phyloP scores from a whole-genome alignment of 2,797 vertebrate genomes.

The Oreochromis mossambicus region DNA sequence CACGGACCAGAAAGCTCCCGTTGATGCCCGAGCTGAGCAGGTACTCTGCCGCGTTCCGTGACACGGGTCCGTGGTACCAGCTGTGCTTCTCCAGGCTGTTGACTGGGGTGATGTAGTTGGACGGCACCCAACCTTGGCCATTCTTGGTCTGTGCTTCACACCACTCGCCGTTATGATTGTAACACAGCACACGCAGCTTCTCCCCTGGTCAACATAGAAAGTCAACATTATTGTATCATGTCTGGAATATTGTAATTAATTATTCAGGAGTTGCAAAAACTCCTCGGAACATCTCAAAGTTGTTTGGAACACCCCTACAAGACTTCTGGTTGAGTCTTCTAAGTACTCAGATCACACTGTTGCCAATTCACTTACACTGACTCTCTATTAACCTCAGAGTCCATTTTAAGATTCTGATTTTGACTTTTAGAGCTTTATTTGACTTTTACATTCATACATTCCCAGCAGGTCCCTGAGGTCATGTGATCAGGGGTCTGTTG shows the following conservation, averaged over 20 bases:
- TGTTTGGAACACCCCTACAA: not conserved
- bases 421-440: not conserved
- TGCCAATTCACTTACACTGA: not conserved
- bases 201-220: conserved; percentile 77
- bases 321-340: not conserved
- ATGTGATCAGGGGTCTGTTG: no score
- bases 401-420: not conserved
- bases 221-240: not conserved
- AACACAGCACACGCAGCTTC: conserved; percentile 94
- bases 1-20: conserved; percentile 95
- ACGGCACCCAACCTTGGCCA: conserved; percentile 98
- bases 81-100: conserved; percentile 98
- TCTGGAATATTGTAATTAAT: not conserved
- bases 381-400: not conserved
- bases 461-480: no score
- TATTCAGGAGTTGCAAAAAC: not conserved
- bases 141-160: conserved; percentile 98
- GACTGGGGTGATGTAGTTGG: conserved; percentile 98
- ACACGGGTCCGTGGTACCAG: conserved; percentile 97
- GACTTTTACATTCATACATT: not conserved
- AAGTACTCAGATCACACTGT: not conserved
- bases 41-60: conserved; percentile 94
- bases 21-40: conserved; percentile 97
- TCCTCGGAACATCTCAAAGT: not conserved
- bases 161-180: conserved; percentile 98